Evolutionary conservation across 1,140 invertebrate genomes (phyloP).

Genomic region (Cyphomyrmex costatus): DNA sequence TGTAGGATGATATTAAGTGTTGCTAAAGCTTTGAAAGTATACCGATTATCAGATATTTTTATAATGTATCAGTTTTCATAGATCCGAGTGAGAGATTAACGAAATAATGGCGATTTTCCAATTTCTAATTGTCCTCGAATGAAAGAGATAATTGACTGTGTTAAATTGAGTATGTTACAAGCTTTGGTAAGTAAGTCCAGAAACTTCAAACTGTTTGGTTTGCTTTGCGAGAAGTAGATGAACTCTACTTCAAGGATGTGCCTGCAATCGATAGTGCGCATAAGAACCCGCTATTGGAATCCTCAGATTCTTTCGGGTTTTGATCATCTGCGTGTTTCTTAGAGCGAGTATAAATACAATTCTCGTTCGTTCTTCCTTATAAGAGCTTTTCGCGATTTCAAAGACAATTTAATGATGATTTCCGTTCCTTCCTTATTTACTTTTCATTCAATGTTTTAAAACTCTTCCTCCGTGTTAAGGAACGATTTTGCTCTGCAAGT

Average conservation of each 20-base stretch:
- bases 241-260: slow-evolving; percentile 4
- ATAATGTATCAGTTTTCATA: background rate
- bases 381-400: background rate
- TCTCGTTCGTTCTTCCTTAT: background rate
- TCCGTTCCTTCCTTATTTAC: background rate
- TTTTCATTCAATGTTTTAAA: background rate
- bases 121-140: background rate
- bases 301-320: background rate
- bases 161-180: background rate
- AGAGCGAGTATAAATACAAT: background rate
- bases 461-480: background rate
- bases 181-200: background rate
- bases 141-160: background rate
- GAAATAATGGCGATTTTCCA: background rate
- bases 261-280: slow-evolving; percentile 1
- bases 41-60: too few species aligned
- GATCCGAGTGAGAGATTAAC: background rate
- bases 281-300: background rate
- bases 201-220: background rate
- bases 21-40: too few species aligned
- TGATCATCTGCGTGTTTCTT: background rate
- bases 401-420: background rate
- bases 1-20: too few species aligned
- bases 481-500: too few species aligned
- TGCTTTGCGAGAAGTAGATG: background rate